Conservation (phyloP, 2,888 invertebrate species). For the Caenorhabditis sp. region DNA sequence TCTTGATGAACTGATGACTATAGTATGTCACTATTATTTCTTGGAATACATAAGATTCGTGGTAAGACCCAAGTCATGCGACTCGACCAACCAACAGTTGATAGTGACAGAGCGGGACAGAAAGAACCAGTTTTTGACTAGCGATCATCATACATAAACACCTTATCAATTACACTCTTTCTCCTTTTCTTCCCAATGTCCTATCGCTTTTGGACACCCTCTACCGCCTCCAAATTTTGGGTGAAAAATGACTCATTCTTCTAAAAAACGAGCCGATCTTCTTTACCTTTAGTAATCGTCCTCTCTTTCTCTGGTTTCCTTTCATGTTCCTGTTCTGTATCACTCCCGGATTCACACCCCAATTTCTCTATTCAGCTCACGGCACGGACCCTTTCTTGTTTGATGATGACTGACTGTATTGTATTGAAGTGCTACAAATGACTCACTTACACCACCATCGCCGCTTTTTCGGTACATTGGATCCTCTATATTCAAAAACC, state of each 20-base stretch:
- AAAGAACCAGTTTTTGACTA: conserved; percentile 47
- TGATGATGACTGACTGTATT: conserved; percentile 38
- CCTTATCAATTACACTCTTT: conserved; percentile 57
- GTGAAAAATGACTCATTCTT: conserved; percentile 1
- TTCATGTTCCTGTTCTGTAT: background rate
- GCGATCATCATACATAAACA: conserved; percentile 62
- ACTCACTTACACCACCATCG: conserved; percentile 15
- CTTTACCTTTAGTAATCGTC: background rate
- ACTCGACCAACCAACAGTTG: conserved; percentile 22
- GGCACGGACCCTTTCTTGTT: conserved; percentile 13
- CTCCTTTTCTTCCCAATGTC: conserved; percentile 18
- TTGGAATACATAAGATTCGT: conserved; percentile 17
- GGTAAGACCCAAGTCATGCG: conserved; percentile 37
- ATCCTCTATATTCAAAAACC: too few species aligned
- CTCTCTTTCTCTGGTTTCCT: background rate
- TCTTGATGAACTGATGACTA: conserved; percentile 2
- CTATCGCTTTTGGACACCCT: conserved; percentile 12
- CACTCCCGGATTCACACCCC: conserved; percentile 2
- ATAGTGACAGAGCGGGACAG: conserved; percentile 15
- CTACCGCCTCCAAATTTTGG: conserved; percentile 7
- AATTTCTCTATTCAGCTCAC: background rate
- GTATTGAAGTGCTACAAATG: conserved; percentile 9
- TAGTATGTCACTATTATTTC: background rate
- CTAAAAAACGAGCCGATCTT: background rate
- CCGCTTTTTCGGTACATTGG: conserved; percentile 17